phyloP scores from a whole-genome alignment of 2,888 invertebrate genomes.

The Chalcosyrphus nemorum region DNA sequence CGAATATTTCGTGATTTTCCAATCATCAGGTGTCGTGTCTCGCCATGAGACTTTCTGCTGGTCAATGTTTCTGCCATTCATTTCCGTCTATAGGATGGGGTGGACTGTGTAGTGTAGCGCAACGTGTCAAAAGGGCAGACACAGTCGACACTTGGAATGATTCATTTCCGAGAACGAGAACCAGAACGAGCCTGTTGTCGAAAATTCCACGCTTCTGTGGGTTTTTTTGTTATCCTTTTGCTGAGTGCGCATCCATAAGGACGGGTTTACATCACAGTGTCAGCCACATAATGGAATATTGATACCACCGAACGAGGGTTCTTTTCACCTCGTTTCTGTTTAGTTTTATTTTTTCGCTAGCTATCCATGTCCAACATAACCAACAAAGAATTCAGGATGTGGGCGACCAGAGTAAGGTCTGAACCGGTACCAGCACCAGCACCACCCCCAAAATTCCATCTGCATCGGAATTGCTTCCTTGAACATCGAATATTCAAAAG shows the following conservation, averaged over 20 bases:
- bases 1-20: conserved; percentile 46
- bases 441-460: conserved; percentile 41
- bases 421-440: conserved; percentile 8
- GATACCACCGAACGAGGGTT: conserved; percentile 48
- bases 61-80: neutral
- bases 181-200: conserved; percentile 31
- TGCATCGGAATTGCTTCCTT: conserved; percentile 58
- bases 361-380: conserved; percentile 2
- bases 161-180: conserved; percentile 55
- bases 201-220: conserved; percentile 57
- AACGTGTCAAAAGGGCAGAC: conserved; percentile 51
- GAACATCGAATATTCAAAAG: conserved; percentile 57
- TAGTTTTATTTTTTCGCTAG: conserved; percentile 26
- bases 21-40: conserved; percentile 56
- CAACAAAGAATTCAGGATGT: conserved; percentile 50
- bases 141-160: conserved; percentile 51
- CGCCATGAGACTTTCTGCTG: conserved; percentile 18
- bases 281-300: conserved; percentile 64
- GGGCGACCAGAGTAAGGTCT: conserved; percentile 53
- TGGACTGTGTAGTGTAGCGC: neutral
- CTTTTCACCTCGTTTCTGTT: conserved; percentile 29
- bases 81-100: neutral
- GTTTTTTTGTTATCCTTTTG: conserved; percentile 18
- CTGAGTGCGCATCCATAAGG: conserved; percentile 48
- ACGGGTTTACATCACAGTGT: conserved; percentile 37